These are phyloP conservation scores for Gallinago undulata DNA, from an alignment of 2,113 vertebrate genomes.

Conservation along the genomic window DNA sequence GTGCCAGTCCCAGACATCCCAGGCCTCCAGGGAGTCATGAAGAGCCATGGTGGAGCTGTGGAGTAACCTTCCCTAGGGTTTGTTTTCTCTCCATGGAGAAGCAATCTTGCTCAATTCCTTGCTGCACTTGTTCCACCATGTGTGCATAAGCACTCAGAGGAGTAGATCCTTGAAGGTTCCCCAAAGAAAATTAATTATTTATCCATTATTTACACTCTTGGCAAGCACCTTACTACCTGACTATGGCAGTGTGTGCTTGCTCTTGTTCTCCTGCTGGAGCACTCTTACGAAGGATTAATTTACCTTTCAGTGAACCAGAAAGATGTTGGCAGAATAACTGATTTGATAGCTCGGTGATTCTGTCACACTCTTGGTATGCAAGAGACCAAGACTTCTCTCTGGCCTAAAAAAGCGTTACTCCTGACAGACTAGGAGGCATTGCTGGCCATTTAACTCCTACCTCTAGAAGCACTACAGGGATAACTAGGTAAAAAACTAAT, in stretches of 20 bases:
- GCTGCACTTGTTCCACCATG: not conserved
- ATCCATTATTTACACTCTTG: not conserved
- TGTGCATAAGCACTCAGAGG: not conserved
- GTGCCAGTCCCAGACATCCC: not conserved
- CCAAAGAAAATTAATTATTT: not conserved
- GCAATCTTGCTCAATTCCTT: not conserved
- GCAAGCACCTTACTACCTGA: not conserved
- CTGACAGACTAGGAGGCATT: not conserved
- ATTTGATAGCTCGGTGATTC: constrained; percentile 44
- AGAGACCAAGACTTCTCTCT: not conserved
- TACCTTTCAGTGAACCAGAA: constrained; percentile 34
- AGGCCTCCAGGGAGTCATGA: not conserved
- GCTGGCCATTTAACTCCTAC: not conserved
- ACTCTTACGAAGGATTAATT: not conserved
- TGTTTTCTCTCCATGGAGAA: not conserved
- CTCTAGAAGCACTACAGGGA: not conserved
- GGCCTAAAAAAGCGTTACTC: not conserved
- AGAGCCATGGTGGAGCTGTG: not conserved
- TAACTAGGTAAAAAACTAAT: not conserved
- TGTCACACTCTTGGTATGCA: not conserved
- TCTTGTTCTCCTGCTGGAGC: not conserved
- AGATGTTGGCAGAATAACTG: constrained; percentile 50
- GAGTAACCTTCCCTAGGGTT: not conserved
- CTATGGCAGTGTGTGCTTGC: not conserved
- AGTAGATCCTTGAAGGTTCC: not conserved